Evolutionary conservation across 2,888 invertebrate species (phyloP), one percentile per base, ranked within the genome.

Genomic region (Drosophila niveifrons): DNA sequence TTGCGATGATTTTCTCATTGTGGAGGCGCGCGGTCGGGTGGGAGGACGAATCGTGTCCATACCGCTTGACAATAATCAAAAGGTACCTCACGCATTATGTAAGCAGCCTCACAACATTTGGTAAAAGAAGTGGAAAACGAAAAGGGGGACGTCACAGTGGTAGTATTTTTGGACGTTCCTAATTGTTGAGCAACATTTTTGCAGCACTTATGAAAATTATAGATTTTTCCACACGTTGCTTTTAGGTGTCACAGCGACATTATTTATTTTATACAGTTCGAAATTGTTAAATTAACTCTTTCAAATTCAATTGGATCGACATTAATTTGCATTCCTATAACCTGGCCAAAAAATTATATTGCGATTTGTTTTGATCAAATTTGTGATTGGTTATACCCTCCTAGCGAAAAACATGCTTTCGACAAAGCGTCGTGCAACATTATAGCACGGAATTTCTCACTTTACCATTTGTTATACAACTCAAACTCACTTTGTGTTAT

Each of bases 41-140:
- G 97, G 97, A 57, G 97, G 97, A 69, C 94, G 97, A 75, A 96
- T 97, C 78, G 93, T 96, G 64, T 95, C 96, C 66, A 95, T 96
- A 88, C 94, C 95, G 83, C 94, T 96, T 91, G 79, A 95, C 91
- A 93, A 93, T 65, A 85, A 84, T 64, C 93, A 94, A 86, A 93
- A 92, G 88, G 92, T 92, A 89, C 47, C 8, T 43, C 46, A 46
- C 17, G 53, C 58, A 65, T 89, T 85, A 81, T 82, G 77, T 80
- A 88, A 85, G 78, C 59, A 46, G n/a, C 39, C 29, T 52, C 18
- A 11, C 6, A 6, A 6, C 23, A 23, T 23, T 23, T 6, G 6
- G 3, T 23, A 6, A n/a, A 11, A 61, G 56, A 57, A 46, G 34
- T 10, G 9, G 3, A 9, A 15, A 10, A 6, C 2, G 28, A 3